Evolutionary conservation across 1,140 invertebrate species (phyloP).

Genomic region (Pygmarrhopalites habei): DNA sequence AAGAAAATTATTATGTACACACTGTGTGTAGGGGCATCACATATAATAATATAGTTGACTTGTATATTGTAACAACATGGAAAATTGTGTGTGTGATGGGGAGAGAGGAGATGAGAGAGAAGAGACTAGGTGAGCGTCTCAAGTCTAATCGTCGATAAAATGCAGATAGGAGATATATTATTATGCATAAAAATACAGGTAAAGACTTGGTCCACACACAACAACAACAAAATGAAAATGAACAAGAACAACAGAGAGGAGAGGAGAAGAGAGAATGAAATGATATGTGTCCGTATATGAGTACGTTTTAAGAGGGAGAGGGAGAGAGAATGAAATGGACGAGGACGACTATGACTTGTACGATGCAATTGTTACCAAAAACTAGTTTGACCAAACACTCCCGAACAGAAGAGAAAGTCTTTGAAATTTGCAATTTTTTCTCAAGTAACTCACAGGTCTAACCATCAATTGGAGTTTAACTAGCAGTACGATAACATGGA

Average conservation of each 20-base stretch:
- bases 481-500: conserved; percentile 5
- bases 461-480: conserved; percentile 19
- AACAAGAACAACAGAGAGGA: too few relatives aligned
- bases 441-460: conserved; percentile 19
- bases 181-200: conserved; percentile 13
- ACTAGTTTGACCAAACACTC: conserved; percentile 21
- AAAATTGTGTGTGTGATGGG: too few relatives aligned
- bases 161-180: conserved; percentile 1
- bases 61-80: too few relatives aligned
- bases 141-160: conserved; percentile 7
- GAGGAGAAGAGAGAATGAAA: too few relatives aligned
- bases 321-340: neutral
- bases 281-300: too few relatives aligned
- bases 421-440: conserved; percentile 16
- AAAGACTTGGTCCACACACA: neutral
- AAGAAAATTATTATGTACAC: too few relatives aligned
- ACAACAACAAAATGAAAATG: too few relatives aligned
- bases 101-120: too few relatives aligned
- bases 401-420: conserved; percentile 14
- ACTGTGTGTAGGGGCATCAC: too few relatives aligned
- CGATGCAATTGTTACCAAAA: conserved; percentile 16
- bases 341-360: neutral
- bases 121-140: too few relatives aligned
- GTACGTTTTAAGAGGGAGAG: too few relatives aligned
- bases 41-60: too few relatives aligned